A percentile compares a stretch with the other conserved stretches of the same genome.
Conservation (phyloP, 2,888 invertebrate species). For the Trissoscelio sp. region DNA sequence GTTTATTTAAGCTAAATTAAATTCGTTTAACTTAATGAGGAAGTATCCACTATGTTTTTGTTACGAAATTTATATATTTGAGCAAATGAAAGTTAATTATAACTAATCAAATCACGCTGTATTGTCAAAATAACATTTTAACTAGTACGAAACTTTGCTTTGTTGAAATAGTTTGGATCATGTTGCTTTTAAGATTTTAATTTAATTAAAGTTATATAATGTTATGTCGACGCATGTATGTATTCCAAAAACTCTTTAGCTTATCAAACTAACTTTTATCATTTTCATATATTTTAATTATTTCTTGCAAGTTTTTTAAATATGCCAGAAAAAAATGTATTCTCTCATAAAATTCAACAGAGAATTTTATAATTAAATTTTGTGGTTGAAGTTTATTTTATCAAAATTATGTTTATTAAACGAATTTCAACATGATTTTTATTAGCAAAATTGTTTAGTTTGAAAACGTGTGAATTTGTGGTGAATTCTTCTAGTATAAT, state of each 20-base stretch:
- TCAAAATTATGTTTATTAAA: no score
- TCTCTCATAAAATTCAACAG: no score
- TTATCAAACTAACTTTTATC: no score
- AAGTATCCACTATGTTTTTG: neutral
- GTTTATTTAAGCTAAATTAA: neutral
- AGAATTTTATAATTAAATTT: no score
- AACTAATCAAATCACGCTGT: constrained; percentile 4
- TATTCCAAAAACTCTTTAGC: neutral
- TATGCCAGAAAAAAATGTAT: no score
- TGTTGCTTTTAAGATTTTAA: neutral
- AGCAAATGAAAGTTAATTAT: neutral
- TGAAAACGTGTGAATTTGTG: no score
- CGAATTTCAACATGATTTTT: no score
- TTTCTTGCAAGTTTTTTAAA: no score
- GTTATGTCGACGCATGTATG: neutral
- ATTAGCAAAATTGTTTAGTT: no score
- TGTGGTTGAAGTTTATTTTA: no score
- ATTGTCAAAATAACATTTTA: neutral
- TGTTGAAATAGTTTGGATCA: neutral
- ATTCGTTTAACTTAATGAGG: neutral
- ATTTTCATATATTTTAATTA: no score
- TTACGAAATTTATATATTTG: neutral
- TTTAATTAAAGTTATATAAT: neutral
- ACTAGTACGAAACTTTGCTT: neutral
- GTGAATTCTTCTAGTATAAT: neutral